Evolutionary conservation across 2,888 invertebrate species (phyloP), one percentile per base, ranked within the genome.

Genomic region (Nudaria mundana): DNA sequence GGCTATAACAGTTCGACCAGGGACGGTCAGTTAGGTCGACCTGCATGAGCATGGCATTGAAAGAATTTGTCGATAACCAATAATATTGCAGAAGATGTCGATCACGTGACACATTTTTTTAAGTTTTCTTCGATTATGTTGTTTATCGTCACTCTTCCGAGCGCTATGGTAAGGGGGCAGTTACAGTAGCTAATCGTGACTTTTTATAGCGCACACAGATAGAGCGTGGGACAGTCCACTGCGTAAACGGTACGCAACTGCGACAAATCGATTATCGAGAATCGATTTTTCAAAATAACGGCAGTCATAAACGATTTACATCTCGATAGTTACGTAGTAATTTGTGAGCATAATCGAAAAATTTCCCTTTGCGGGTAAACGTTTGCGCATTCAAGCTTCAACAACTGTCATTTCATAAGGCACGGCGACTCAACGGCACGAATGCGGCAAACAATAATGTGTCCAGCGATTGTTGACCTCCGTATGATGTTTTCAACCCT

Each of bases 271-370:
- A 85, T 88, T 85, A 75, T 56, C 58, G 63, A 73, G 70, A 82
- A 84, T 82, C 82, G 84, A 84, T 83, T 86, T 85, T 85, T 82
- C 80, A 76, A 81, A 77, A 84, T 87, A 88, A 87, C 87, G 85
- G 87, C 75, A 80, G 76, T 70, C 65, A 70, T 73, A 70, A 79
- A 75, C 76, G 78, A 84, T 85, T 85, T 85, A 83, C 83, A 86
- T 86, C 81, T 79, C 66, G 76, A 84, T 78, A 69, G 81, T 82
- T 81, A 77, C 79, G 70, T 79, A 73, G 83, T 81, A 78, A 86
- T 84, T 81, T 82, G 77, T 76, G 74, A 81, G 76, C 86, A 83
- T 83, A 84, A 83, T 86, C 82, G 81, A 82, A 81, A 82, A 81
- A 84, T 81, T 81, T 81, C 67, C 76, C 76, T 75, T 81, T 81